phyloP scores from a whole-genome alignment of 2,797 vertebrate species.

The Halcyon badia region DNA sequence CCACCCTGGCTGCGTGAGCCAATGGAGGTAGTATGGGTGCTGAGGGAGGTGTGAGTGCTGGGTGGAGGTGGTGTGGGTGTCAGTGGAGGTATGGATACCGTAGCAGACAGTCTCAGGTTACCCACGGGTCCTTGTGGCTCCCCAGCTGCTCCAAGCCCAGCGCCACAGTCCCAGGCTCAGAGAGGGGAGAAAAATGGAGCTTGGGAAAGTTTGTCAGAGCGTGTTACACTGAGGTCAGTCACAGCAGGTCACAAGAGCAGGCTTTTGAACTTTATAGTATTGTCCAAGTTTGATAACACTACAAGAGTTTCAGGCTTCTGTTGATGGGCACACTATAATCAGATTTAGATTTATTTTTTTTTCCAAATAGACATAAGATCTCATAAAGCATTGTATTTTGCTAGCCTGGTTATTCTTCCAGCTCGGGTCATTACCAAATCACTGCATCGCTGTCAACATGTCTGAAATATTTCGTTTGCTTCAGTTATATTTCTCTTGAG shows the following conservation, averaged over 20 bases:
- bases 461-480: slow-evolving; percentile 44
- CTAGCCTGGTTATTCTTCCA: neutral
- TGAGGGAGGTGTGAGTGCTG: too few species aligned
- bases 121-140: rapidly evolving
- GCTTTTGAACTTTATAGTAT: neutral
- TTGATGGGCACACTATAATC: neutral
- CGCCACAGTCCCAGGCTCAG: rapidly evolving
- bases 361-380: neutral
- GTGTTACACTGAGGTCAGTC: neutral
- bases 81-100: neutral
- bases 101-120: rapidly evolving
- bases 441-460: neutral
- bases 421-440: slow-evolving; percentile 11
- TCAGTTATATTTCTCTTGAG: slow-evolving; percentile 18
- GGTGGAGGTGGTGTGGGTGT: neutral
- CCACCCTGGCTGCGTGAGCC: rapidly evolving
- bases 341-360: neutral
- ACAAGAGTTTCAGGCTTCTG: neutral
- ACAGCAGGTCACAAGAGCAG: rapidly evolving
- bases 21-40: neutral
- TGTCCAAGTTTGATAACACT: neutral
- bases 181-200: neutral
- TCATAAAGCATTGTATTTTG: slow-evolving; percentile 11
- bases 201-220: neutral
- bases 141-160: rapidly evolving